Conservation (phyloP, 2,797 vertebrate species). For the Monodelphis domestica region DNA sequence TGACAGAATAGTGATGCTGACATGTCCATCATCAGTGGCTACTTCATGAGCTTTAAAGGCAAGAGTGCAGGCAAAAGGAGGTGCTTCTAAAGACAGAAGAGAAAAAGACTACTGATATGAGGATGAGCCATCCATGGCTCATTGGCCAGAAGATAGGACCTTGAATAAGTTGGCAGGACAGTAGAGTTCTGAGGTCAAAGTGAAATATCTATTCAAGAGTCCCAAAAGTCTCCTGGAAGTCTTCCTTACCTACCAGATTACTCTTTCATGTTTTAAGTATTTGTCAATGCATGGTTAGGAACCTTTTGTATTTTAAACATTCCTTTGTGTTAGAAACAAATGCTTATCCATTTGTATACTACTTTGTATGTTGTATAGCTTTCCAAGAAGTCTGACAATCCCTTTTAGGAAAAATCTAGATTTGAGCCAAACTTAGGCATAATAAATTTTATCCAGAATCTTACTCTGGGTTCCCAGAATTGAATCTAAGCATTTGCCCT, state of each 20-base stretch:
- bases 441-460: not conserved
- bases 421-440: not conserved
- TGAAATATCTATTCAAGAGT: too few species aligned
- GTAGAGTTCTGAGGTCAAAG: not conserved
- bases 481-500: not conserved
- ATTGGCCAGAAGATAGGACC: not conserved
- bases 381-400: not conserved
- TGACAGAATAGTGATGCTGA: too few species aligned
- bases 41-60: too few species aligned
- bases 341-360: not conserved
- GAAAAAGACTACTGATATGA: not conserved
- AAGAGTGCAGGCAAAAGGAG: too few species aligned
- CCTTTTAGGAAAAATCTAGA: not conserved
- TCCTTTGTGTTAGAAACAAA: not conserved
- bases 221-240: not conserved
- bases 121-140: not conserved
- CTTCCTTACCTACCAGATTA: not conserved
- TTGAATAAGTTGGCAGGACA: not conserved
- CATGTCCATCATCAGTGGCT: too few species aligned
- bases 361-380: not conserved
- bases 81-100: too few species aligned
- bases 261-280: not conserved
- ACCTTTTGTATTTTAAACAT: not conserved
- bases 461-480: not conserved
- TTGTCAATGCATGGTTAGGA: not conserved